Base-by-base conservation (phyloP, 2,888 invertebrate genomes). In the Xanthorhoe spadicearia region DNA sequence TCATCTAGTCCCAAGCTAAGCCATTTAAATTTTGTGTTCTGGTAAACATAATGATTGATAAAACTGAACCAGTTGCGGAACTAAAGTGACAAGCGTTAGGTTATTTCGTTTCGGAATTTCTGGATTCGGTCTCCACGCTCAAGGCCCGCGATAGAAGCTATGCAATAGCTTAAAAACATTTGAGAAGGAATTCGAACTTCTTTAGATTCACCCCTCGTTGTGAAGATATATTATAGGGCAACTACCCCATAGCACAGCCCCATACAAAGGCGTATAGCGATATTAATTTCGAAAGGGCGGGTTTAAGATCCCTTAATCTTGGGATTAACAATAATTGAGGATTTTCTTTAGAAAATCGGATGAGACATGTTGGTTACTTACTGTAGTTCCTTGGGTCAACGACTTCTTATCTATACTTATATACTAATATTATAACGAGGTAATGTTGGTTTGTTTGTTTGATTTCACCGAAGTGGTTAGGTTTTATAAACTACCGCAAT, bases 251-350 rank as follows among this genome's bases (percentile, higher is more conserved):
- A 23, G 7, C 32, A 28, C 5, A 28, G 51, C 6, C 28, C 8
- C 15, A 32, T 32, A 52, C 52, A 52, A 52, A 52, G 23, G 52
- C 15, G 18, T 18, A 9, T 50, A 9, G 49, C 18, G 18, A 50
- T 50, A 50, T 50, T 50, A 50, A 50, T 50, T 50, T 50, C 10
- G 49, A 17, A 18, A 18, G 52, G 28, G 28, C 52, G 28, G 23
- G 28, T 9, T n/a, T 52, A 28, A 52, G 46, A 49, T 38, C 48
- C 53, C 23, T 17, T 57, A 54, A 59, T 58, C 52, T 13, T 23
- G 32, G 62, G 56, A 28, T 51, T 63, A 52, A 57, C 43, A 32
- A 51, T 51, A 57, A 56, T 52, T 52, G 18, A n/a, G 35, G 38
- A 17, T 55, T 49, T 15, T 50, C 18, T 17, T 17, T 9, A 18